Base-by-base conservation (phyloP, 2,888 invertebrate genomes). In the Choristoneura rosaceana region DNA sequence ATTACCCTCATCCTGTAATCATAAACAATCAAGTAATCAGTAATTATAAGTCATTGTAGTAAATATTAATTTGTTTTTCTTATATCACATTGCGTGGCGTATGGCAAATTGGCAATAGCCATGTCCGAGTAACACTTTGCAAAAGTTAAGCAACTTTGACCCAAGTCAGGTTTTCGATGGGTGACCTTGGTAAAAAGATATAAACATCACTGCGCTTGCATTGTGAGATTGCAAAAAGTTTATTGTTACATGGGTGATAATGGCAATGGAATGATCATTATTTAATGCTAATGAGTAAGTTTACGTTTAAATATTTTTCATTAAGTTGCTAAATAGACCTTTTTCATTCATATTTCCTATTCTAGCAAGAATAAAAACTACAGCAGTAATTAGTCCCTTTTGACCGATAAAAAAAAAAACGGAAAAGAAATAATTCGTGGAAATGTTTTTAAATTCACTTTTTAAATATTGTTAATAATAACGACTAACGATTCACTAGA, bases 1-100 rank as follows among this genome's bases (percentile, higher is more conserved):
- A 81, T 82, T 82, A 75, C 75, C 74, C 52, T 71, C 82, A 81
- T 81, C 81, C 82, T 82, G 75, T 70, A 75, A 78, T 76, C 78
- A 78, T 70, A 75, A 52, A 60, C 52, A 63, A 71, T 55, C 71
- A 67, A 17, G 61, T 66, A 60, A 61, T 61, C 25, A 68, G 67
- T 17, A 68, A 71, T 71, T 71, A 71, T 43, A 41, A 50, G 62
- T 62, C 67, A 34, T 67, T 62, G 67, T 71, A 67, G 71, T 67
- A 47, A 17, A 67, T 66, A 67, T 71, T 68, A 63, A 71, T 68
- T 55, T 68, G 63, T 63, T 68, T 62, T 45, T 8, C 43, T 62
- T 17, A 62, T 25, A 62, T 43, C 25, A 33, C 9, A 10, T 17
- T 45, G 5, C 8, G 25, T 25, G 45, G 14, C 14, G 62, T 62